Evolutionary conservation across 2,888 invertebrate species (phyloP).

Genomic region (Hecatera dysodea): DNA sequence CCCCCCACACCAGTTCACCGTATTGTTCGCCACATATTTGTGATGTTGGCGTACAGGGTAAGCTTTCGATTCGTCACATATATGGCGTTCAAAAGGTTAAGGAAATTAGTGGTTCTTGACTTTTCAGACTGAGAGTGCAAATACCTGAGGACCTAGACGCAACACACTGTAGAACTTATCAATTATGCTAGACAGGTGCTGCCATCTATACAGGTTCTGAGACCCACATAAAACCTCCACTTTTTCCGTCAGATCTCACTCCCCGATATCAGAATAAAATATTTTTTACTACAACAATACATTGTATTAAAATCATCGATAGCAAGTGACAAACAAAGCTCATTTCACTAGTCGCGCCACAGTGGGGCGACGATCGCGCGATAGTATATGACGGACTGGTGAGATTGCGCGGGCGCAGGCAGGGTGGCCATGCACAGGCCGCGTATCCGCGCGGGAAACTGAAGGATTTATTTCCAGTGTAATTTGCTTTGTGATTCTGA

Average conservation of each 20-base stretch:
- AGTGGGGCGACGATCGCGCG: conserved; percentile 80
- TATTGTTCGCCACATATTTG: no score
- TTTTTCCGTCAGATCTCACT: conserved; percentile 18
- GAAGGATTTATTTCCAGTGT: conserved; percentile 34
- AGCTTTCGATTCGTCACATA: no score
- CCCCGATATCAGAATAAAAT: conserved; percentile 33
- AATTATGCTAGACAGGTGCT: background rate
- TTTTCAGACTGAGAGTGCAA: no score
- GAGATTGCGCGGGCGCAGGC: conserved; percentile 74
- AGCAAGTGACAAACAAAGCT: conserved; percentile 59
- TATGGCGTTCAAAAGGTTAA: no score
- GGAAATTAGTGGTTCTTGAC: no score
- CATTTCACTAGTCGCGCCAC: conserved; percentile 66
- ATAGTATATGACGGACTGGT: conserved; percentile 84
- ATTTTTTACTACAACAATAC: conserved; percentile 58
- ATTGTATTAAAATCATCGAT: conserved; percentile 55
- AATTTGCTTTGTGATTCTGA: background rate
- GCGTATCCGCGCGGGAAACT: conserved; percentile 27
- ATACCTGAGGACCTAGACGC: no score
- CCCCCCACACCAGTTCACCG: no score
- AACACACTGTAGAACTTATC: background rate
- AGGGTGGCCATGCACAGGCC: conserved; percentile 72
- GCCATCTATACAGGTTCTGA: background rate
- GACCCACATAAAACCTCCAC: conserved; percentile 2
- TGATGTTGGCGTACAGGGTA: no score